phyloP scores from a whole-genome alignment of 2,797 vertebrate species.

The Zenarchopterus dispar region DNA sequence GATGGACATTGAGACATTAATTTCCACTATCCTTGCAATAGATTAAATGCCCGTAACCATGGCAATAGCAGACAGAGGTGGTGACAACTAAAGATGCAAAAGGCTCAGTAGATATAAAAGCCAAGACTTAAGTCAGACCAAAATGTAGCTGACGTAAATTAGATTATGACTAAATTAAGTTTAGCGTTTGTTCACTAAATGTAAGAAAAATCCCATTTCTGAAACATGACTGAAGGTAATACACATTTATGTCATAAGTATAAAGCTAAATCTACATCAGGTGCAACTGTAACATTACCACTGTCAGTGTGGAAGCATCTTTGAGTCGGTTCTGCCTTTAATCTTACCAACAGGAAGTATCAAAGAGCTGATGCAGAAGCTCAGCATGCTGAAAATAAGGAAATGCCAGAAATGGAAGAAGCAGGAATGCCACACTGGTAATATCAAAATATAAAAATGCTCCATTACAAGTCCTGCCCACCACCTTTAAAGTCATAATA shows the following conservation, averaged over 20 bases:
- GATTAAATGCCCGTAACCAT: neutral
- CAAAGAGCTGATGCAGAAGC: constrained; percentile 12
- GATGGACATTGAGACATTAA: neutral
- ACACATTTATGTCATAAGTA: neutral
- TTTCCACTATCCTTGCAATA: neutral
- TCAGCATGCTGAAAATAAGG: constrained; percentile 23
- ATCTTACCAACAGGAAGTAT: constrained; percentile 41
- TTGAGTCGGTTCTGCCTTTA: constrained; percentile 32
- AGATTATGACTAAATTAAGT: too few relatives aligned
- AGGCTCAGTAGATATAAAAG: neutral
- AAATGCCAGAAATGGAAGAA: constrained; percentile 4
- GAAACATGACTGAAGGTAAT: neutral
- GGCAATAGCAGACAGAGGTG: neutral
- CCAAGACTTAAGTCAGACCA: neutral
- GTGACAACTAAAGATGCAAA: neutral
- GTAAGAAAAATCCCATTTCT: neutral
- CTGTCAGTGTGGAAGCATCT: constrained; percentile 30
- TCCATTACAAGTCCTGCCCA: neutral
- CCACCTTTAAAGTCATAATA: neutral
- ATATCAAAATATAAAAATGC: neutral
- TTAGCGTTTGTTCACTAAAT: too few relatives aligned
- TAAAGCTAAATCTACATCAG: neutral
- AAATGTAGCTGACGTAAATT: neutral
- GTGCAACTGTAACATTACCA: neutral
- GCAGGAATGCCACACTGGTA: too few relatives aligned